Base-by-base conservation (phyloP, 2,797 vertebrate genomes). In the Macrochelys suwanniensis region DNA sequence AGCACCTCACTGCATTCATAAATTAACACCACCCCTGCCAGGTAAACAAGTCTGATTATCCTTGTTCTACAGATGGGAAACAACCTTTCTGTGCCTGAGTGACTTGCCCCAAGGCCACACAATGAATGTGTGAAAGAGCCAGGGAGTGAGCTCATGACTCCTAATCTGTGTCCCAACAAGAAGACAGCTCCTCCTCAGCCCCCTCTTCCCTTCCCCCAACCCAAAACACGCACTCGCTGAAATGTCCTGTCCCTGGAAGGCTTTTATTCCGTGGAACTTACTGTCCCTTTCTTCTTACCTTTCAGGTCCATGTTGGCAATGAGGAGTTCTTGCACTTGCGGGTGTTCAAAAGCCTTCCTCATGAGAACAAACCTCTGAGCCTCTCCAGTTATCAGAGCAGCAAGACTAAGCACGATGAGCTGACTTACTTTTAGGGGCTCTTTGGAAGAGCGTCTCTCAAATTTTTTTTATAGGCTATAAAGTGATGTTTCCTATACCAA, bases 281-380 rank as follows among this genome's bases (percentile, higher is more conserved):
- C 79, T 74, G 7, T 50, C 7, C 71, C 50, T 49, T 26, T 45
- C 78, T 89, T 89, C 0, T 0, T 93, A 61, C 23, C 53, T 97
- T 98, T 94, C 96, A 99, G 99, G 97, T 99, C 19, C 95, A 96
- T 3, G 97, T 98, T 28, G 99, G 98, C 28, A 97, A 90, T 2
- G 93, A 98, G 0, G 90, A 95, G 2, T 98, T 97, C 61, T 0
- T 98, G 37, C 99, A 99, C 92, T 7, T 99, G 31, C 97, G 98
- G 65, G 93, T 99, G 88, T 98, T 95, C 79, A 2, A 90, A 85
- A 88, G 45, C n/a, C 98, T 99, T 21, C 97, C 98, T 10, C 93
- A 96, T 0, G 0, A 90, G 28, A 95, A 97, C 3, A 85, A 93
- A 33, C 84, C 68, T 0, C 68, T 98, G 65, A 45, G 84, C 49